Conservation (phyloP, 2,113 vertebrate species). For the Psilopogon haemacephalus region DNA sequence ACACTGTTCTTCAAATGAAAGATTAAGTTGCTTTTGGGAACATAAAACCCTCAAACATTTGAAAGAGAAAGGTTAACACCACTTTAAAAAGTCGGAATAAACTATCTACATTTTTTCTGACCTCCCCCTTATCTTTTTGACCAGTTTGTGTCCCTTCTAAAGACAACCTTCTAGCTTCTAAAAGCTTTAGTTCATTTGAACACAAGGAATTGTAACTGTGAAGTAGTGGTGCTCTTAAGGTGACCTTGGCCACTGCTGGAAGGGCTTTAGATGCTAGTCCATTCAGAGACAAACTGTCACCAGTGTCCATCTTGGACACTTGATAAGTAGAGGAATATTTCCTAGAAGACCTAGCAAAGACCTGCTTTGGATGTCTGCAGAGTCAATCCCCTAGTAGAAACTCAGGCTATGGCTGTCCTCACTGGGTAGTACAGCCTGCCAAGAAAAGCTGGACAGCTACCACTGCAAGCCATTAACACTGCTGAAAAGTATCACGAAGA, state of each 20-base stretch:
- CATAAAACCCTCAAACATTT: not conserved
- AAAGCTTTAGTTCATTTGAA: not conserved
- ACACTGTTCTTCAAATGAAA: not conserved
- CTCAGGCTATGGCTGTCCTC: not conserved
- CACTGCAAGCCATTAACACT: not conserved
- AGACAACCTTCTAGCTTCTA: not conserved
- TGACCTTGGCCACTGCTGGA: not conserved
- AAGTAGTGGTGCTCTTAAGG: not conserved
- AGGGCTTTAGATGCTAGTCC: not conserved
- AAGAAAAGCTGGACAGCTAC: not conserved
- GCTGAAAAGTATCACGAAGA: not conserved
- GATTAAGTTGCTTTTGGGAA: not conserved
- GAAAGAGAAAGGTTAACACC: not conserved
- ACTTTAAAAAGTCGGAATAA: not conserved
- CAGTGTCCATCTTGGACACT: not conserved
- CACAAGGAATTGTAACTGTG: not conserved
- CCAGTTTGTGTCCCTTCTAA: not conserved
- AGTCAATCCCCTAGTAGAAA: not conserved
- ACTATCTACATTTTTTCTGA: not conserved
- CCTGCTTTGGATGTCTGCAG: not conserved
- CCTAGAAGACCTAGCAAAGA: not conserved
- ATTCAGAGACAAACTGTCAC: not conserved
- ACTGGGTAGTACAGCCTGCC: not conserved
- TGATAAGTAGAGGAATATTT: not conserved
- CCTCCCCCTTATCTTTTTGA: not conserved